Base-by-base conservation (phyloP, 2,113 vertebrate genomes). In the Pseudorectes ferrugineus region DNA sequence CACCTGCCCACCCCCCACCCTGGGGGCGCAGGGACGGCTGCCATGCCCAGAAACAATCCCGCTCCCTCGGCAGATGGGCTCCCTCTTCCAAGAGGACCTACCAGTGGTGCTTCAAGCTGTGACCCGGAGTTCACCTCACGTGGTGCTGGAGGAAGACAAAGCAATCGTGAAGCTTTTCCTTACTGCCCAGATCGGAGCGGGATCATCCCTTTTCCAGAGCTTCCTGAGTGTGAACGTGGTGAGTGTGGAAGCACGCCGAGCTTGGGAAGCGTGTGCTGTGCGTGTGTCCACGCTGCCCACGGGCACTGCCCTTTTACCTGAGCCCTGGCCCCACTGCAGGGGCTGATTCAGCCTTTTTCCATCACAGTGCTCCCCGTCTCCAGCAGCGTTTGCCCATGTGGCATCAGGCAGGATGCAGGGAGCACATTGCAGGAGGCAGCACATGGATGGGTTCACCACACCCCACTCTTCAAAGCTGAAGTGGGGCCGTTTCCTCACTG, bases 31-130 rank as follows among this genome's bases (percentile, higher is more conserved):
- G 70, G 62, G 17, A 0, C 0, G 4, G 36, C 28, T 54, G 31
- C 77, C 1, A 0, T 36, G 58, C 25, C 76, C 80, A 54, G 49
- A 17, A 58, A 35, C n/a, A 35, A 0, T 46, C 57, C 29, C 1
- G 1, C 12, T 55, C 63, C 55, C 66, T 45, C 0, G 1, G 28
- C 92, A 96, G 96, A 35, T 93, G 75, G 63, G 88, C 12, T 95
- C 94, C 71, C 92, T 96, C 20, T 96, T 94, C 96, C 95, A 45
- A 22, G 95, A 96, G 49, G 96, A 96, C 13, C n/a, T 66, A 0
- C 90, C 95, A 0, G 91, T 97, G 58, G 5, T 54, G 23, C 75
- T 97, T 38, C 88, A 33, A 11, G 54, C 59, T 0, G 21, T 17
- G 21, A 45, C 86, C 88, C 21, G 92, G 59, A 97, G 96, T 4